Evolutionary conservation across 2,888 invertebrate species (phyloP).

Genomic region (Mesorhabditis sp.): DNA sequence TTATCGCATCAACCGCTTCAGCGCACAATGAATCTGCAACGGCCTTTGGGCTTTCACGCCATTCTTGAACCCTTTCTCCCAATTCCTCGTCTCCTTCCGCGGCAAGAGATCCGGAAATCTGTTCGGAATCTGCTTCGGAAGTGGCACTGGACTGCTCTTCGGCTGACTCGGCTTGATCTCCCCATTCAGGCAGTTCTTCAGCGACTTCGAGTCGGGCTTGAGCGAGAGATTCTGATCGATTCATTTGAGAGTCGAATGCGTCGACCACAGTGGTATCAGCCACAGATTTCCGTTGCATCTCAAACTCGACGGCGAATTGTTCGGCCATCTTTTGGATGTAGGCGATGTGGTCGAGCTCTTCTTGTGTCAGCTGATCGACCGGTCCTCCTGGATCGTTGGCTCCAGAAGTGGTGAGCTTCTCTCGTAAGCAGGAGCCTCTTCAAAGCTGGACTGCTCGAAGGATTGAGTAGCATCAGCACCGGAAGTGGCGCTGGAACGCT

Average conservation of each 20-base stretch:
- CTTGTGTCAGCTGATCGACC: conserved; percentile 15
- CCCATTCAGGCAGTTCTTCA: conserved; percentile 9
- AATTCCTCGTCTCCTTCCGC: no score
- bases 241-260: not conserved
- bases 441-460: not conserved
- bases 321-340: conserved; percentile 18
- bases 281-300: not conserved
- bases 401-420: conserved; percentile 12
- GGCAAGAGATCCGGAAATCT: not conserved
- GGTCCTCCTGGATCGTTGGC: conserved; percentile 7
- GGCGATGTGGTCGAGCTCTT: conserved; percentile 25
- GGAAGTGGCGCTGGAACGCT: not conserved
- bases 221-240: conserved; percentile 19
- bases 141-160: conserved; percentile 24
- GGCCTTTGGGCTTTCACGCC: no score
- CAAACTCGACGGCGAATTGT: conserved; percentile 18
- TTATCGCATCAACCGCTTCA: no score
- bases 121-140: conserved; percentile 22
- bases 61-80: no score
- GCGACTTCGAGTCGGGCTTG: not conserved
- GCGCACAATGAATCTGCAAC: no score
- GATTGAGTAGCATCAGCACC: not conserved
- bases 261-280: not conserved
- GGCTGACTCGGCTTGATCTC: not conserved
- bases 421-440: conserved; percentile 11